Conservation (phyloP, 2,797 vertebrate genomes). For the Pseudomugil gertrudae region DNA sequence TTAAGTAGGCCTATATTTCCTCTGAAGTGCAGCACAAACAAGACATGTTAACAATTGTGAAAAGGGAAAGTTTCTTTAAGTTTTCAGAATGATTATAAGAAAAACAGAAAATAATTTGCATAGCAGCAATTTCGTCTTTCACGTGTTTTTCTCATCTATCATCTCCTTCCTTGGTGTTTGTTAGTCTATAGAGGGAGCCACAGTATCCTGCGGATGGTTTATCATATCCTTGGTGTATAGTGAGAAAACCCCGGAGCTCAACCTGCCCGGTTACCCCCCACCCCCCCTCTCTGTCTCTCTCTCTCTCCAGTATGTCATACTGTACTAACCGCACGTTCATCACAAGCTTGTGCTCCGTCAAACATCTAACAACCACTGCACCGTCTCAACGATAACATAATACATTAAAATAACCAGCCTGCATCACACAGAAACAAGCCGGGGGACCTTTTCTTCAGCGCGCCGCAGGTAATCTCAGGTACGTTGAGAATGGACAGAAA, state of each 20-base stretch:
- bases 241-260: conserved; percentile 60
- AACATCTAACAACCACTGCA: conserved; percentile 39
- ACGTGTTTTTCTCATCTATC: background rate
- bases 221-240: conserved; percentile 53
- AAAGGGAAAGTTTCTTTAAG: no score
- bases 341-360: conserved; percentile 61
- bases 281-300: conserved; percentile 47
- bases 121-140: background rate
- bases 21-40: no score
- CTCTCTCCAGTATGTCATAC: conserved; percentile 57
- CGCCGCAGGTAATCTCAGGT: conserved; percentile 73
- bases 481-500: conserved; percentile 43
- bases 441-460: conserved; percentile 19
- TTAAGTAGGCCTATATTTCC: no score
- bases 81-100: no score
- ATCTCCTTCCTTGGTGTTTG: background rate
- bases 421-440: conserved; percentile 6
- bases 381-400: conserved; percentile 4
- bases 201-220: conserved; percentile 48
- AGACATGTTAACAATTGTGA: no score
- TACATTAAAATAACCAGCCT: background rate
- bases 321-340: conserved; percentile 72
- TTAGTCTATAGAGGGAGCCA: conserved; percentile 82
- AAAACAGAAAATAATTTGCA: background rate
- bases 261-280: conserved; percentile 76